Evolutionary conservation across 2,888 invertebrate genomes (phyloP).

Genomic region (Ormyrus pomaceus): DNA sequence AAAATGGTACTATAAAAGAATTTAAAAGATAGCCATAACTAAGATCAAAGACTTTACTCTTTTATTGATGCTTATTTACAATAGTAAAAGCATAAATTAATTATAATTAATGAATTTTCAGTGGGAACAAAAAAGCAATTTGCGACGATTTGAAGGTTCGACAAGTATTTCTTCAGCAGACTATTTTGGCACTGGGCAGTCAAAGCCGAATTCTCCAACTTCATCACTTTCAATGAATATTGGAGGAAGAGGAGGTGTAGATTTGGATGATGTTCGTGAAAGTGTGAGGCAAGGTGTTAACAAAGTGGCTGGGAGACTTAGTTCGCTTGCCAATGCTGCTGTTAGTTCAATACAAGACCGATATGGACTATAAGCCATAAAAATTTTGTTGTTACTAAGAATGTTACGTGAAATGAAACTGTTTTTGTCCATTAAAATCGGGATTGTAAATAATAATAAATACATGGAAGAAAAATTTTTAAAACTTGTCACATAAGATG

Average conservation of each 20-base stretch:
- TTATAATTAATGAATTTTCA: slow-evolving; percentile 62
- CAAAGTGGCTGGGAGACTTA: slow-evolving; percentile 97
- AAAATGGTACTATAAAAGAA: slow-evolving; percentile 2
- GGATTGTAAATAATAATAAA: slow-evolving; percentile 59
- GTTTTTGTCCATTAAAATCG: slow-evolving; percentile 58
- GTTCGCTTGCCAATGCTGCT: slow-evolving; percentile 95
- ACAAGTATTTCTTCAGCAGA: slow-evolving; percentile 97
- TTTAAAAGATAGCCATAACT: slow-evolving; percentile 7
- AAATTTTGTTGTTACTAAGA: slow-evolving; percentile 50
- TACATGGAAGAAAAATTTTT: slow-evolving; percentile 47
- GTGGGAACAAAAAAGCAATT: slow-evolving; percentile 78
- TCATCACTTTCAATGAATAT: slow-evolving; percentile 69
- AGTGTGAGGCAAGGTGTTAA: slow-evolving; percentile 97
- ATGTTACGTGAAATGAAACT: slow-evolving; percentile 52
- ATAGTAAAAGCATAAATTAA: slow-evolving; percentile 29
- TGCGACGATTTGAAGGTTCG: slow-evolving; percentile 93
- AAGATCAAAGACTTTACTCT: neutral
- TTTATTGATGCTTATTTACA: slow-evolving; percentile 31
- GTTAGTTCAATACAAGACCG: slow-evolving; percentile 92
- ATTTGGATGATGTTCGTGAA: slow-evolving; percentile 97
- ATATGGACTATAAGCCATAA: slow-evolving; percentile 69
- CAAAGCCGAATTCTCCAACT: slow-evolving; percentile 68
- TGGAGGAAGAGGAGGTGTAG: slow-evolving; percentile 74
- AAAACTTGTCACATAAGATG: slow-evolving; percentile 38
- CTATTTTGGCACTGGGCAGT: slow-evolving; percentile 85